Base-by-base conservation (phyloP, 1,140 invertebrate genomes). In the Ostrea edulis region DNA sequence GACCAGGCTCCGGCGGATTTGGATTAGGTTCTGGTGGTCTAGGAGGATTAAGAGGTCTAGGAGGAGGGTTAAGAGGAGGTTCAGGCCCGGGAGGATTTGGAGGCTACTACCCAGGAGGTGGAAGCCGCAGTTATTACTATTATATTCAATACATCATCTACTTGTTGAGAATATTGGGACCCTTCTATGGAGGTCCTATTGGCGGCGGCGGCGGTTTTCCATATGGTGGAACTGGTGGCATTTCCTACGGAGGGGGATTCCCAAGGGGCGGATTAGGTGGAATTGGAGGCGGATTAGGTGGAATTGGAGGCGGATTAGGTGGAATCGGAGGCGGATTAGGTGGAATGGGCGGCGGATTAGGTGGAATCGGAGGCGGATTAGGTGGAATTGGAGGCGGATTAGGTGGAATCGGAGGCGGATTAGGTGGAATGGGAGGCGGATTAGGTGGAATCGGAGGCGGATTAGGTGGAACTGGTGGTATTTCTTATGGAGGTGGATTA, bases 141-240 rank as follows among this genome's bases (percentile, higher is more conserved):
- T 62, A 62, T 62, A 62, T 62, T 62, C 14, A 62, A 62, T 62
- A 62, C 55, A 62, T 62, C 55, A 62, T 62, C 55, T 62, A 62
- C 55, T 62, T 62, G 55, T 20, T 62, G n/a, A 62, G 55, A 62
- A 62, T 20, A 8, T 62, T 62, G 55, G 55, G 55, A 62, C n/a
- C 55, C 17, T n/a, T n/a, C 17, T 62, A 62, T 20, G 55, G 55
- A 20, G 55, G 55, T 62, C n/a, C 17, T 62, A n/a, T 17, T 17
- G 55, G 55, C 20, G 55, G 55, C 55, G 55, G 55, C 2, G 35
- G 35, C 1, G 35, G 35, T 44, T 44, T 44, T 44, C 35, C 35
- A 44, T 44, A 44, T 44, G 68, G 68, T 29, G 68, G 68, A 12
- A 5, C 29, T 12, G 68, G 68, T 14, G 68, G 65, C 22, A 71